phyloP scores from a whole-genome alignment of 2,888 invertebrate species.

The Leucoma salicis region DNA sequence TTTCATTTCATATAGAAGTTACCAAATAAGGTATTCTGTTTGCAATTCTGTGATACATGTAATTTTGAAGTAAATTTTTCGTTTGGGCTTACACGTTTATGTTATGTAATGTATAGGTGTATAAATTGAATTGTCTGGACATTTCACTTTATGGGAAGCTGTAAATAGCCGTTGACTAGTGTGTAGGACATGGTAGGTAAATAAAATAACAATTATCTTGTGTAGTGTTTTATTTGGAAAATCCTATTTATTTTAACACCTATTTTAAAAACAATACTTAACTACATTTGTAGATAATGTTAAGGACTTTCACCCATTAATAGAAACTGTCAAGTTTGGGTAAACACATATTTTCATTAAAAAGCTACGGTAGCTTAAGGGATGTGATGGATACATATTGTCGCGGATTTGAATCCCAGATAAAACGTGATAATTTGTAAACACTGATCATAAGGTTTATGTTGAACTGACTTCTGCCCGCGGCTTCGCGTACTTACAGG shows the following conservation, averaged over 20 bases:
- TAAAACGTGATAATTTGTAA: no score
- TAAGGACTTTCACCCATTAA: no score
- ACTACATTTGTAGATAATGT: no score
- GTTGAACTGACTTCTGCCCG: no score
- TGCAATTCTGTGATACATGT: slow-evolving; percentile 40
- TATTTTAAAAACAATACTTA: no score
- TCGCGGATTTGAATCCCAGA: no score
- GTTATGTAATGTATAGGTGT: slow-evolving; percentile 15
- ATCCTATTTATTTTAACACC: neutral
- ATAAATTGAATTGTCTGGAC: slow-evolving; percentile 27
- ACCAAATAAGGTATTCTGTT: slow-evolving; percentile 25
- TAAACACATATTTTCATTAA: no score
- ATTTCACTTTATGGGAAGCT: slow-evolving; percentile 40
- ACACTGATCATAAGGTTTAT: no score
- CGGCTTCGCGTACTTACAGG: no score
- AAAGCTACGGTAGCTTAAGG: no score
- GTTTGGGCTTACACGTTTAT: slow-evolving; percentile 4
- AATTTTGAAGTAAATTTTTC: slow-evolving; percentile 18
- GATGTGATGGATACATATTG: no score
- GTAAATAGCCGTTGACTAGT: slow-evolving; percentile 79
- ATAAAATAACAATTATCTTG: slow-evolving; percentile 36
- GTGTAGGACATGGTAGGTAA: slow-evolving; percentile 69
- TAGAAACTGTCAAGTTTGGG: no score
- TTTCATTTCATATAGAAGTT: slow-evolving; percentile 22
- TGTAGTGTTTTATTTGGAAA: neutral